phyloP scores from a whole-genome alignment of 2,888 invertebrate genomes.

The Heteromyza rotundicornis region DNA sequence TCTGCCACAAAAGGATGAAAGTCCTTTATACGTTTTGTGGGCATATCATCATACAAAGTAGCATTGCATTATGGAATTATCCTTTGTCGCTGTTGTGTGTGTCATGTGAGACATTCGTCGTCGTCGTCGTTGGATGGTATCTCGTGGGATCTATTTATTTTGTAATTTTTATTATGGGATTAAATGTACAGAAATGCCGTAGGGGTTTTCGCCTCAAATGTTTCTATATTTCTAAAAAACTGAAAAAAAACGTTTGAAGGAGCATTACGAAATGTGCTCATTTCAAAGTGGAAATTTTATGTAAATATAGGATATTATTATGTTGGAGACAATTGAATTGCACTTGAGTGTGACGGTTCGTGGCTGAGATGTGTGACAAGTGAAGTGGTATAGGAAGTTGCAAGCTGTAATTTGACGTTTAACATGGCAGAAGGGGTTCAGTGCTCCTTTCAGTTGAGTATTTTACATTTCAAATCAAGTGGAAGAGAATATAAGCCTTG shows the following conservation, averaged over 20 bases:
- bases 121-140: constrained; percentile 39
- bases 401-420: constrained; percentile 44
- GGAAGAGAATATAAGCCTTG: no score
- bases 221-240: constrained; percentile 6
- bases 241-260: constrained; percentile 39
- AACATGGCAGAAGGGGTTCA: no score
- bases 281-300: constrained; percentile 45
- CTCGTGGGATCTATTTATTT: constrained; percentile 57
- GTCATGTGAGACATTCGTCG: constrained; percentile 53
- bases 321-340: constrained; percentile 53
- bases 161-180: constrained; percentile 54
- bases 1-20: constrained; percentile 26
- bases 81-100: constrained; percentile 48
- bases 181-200: constrained; percentile 36
- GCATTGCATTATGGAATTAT: constrained; percentile 51
- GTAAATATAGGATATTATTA: constrained; percentile 31
- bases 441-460: no score
- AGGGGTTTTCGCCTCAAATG: not conserved
- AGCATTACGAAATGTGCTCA: constrained; percentile 49
- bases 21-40: not conserved
- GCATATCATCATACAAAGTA: constrained; percentile 16
- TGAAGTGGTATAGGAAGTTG: constrained; percentile 31
- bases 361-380: constrained; percentile 16
- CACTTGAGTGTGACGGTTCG: constrained; percentile 54
- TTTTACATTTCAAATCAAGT: no score